phyloP scores from a whole-genome alignment of 1,140 invertebrate genomes.

The Hirudo medicinalis region DNA sequence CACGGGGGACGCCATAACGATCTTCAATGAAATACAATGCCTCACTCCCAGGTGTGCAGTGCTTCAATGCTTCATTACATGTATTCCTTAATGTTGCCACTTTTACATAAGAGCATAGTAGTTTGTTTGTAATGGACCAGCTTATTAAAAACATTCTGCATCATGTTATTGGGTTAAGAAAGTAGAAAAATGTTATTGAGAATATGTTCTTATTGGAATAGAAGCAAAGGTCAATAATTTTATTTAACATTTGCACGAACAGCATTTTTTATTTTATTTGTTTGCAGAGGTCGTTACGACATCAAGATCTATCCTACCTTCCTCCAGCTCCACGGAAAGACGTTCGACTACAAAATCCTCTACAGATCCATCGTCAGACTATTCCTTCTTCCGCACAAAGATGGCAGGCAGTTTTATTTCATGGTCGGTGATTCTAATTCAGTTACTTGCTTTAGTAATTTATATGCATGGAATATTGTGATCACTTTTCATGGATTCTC shows the following conservation, averaged over 20 bases:
- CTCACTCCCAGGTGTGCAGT: slow-evolving; percentile 93
- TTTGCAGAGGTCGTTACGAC: slow-evolving; percentile 89
- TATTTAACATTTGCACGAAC: neutral
- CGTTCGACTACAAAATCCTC: slow-evolving; percentile 98
- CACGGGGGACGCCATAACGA: slow-evolving; percentile 90
- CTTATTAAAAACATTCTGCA: too few species aligned
- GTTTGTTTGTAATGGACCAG: too few species aligned
- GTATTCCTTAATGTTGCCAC: neutral
- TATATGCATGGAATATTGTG: neutral
- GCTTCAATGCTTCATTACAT: slow-evolving; percentile 13
- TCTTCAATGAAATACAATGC: slow-evolving; percentile 90
- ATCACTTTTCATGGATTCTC: too few species aligned
- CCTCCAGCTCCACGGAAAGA: slow-evolving; percentile 98
- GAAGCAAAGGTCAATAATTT: neutral
- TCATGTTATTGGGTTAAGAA: too few species aligned
- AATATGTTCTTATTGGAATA: neutral
- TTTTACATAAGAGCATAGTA: too few species aligned
- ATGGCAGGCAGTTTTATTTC: slow-evolving; percentile 94
- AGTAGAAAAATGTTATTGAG: neutral
- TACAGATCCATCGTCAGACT: slow-evolving; percentile 84
- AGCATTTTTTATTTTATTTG: slow-evolving; percentile 22
- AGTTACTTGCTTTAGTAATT: neutral
- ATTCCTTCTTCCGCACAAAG: slow-evolving; percentile 91
- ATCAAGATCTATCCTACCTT: slow-evolving; percentile 96
- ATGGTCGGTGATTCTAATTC: slow-evolving; percentile 52